phyloP scores from a whole-genome alignment of 2,797 vertebrate genomes.

The Perodicticus potto region DNA sequence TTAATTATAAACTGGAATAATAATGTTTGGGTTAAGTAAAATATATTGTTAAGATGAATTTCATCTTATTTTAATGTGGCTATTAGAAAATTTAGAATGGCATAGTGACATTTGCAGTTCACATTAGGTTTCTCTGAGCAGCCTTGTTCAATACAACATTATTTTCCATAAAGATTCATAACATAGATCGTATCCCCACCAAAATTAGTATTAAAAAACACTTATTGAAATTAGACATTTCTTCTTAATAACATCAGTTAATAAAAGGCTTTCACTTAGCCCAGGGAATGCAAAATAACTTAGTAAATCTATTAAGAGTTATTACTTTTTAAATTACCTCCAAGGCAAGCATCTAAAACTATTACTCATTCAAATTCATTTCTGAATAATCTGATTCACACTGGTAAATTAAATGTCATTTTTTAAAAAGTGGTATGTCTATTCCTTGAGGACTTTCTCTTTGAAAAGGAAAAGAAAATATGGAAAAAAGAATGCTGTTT shows the following conservation, averaged over 20 bases:
- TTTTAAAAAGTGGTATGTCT: slow-evolving; percentile 64
- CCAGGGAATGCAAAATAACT: slow-evolving; percentile 62
- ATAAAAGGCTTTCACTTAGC: slow-evolving; percentile 80
- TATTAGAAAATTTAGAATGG: neutral
- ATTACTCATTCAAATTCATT: slow-evolving; percentile 76
- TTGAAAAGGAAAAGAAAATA: neutral
- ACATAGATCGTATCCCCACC: neutral
- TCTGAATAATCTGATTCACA: slow-evolving; percentile 84
- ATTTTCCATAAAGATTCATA: neutral
- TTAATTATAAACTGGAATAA: neutral
- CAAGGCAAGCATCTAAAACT: slow-evolving; percentile 58
- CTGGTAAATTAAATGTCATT: slow-evolving; percentile 74
- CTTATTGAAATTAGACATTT: slow-evolving; percentile 76
- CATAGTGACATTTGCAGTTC: neutral
- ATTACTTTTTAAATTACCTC: slow-evolving; percentile 76
- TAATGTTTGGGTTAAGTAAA: slow-evolving; percentile 3
- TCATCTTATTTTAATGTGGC: neutral
- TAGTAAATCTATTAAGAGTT: slow-evolving; percentile 68
- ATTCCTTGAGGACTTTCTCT: slow-evolving; percentile 31
- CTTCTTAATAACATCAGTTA: slow-evolving; percentile 64
- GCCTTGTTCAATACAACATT: neutral
- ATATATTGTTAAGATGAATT: neutral
- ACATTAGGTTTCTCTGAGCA: neutral
- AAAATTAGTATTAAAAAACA: slow-evolving; percentile 42
- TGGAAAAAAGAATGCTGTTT: neutral